Conservation (phyloP, 2,113 vertebrate genomes). For the Platysteira castanea region DNA sequence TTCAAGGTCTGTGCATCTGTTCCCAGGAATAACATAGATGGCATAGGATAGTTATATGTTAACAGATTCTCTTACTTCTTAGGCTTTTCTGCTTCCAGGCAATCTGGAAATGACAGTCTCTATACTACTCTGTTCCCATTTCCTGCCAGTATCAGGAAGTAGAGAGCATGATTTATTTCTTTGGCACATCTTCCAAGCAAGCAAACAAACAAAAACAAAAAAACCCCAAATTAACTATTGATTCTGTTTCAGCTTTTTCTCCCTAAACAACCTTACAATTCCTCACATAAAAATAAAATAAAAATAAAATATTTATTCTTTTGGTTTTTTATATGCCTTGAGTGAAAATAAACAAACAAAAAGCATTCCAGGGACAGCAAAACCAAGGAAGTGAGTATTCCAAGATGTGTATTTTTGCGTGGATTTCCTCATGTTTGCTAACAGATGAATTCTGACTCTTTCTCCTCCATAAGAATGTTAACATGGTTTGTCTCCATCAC, state of each 20-base stretch:
- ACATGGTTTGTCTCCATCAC: neutral
- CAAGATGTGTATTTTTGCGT: neutral
- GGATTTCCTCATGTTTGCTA: neutral
- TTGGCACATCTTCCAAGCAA: neutral
- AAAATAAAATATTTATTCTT: neutral
- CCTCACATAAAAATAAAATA: neutral
- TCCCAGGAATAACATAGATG: neutral
- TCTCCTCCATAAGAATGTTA: neutral
- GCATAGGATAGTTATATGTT: neutral
- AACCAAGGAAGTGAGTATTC: neutral
- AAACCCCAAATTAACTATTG: neutral
- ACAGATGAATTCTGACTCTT: neutral
- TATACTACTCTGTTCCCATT: neutral
- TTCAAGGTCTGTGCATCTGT: neutral
- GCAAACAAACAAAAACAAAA: neutral
- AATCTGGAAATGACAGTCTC: neutral
- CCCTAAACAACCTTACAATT: neutral
- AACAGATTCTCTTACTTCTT: neutral
- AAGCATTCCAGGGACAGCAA: neutral
- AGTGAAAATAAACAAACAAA: neutral
- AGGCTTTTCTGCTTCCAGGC: neutral
- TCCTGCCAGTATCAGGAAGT: neutral
- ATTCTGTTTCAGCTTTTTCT: neutral
- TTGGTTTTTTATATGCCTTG: neutral
- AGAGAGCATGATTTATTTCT: neutral